phyloP scores from a whole-genome alignment of 35 echinoderm and acorn worm genomes.

The Holothuria glaberrima region DNA sequence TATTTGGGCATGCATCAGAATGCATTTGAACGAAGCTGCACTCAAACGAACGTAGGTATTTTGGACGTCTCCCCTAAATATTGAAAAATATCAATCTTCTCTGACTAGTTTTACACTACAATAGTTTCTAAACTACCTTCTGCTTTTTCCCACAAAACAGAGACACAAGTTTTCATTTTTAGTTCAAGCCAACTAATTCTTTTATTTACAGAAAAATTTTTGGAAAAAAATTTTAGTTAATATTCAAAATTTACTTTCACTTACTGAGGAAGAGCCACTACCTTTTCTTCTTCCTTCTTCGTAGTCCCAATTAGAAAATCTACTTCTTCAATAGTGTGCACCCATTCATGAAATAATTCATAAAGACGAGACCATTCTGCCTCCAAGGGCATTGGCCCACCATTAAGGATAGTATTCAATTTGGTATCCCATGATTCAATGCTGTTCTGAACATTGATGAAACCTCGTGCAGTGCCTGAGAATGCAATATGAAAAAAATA shows the following conservation, averaged over 20 bases:
- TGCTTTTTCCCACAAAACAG: neutral
- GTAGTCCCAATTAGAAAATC: constrained; percentile 70
- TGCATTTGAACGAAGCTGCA: too few species aligned
- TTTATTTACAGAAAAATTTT: too few species aligned
- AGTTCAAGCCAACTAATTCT: too few species aligned
- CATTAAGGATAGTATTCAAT: constrained; percentile 89
- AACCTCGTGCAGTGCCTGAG: constrained; percentile 86
- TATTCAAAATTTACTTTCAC: neutral
- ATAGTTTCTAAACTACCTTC: too few species aligned
- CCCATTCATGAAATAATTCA: constrained; percentile 93
- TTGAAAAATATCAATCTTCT: too few species aligned
- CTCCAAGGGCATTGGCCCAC: constrained; percentile 91
- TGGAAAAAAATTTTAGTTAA: neutral
- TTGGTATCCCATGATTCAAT: constrained; percentile 87
- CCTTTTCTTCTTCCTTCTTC: constrained; percentile 73
- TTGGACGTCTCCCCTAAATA: too few species aligned
- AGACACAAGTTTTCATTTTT: neutral
- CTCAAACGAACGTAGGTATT: too few species aligned
- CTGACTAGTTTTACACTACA: too few species aligned
- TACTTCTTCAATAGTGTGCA: constrained; percentile 69
- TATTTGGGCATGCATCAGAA: too few species aligned
- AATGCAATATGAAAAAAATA: too few species aligned
- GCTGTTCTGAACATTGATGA: constrained; percentile 79
- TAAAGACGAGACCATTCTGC: constrained; percentile 89
- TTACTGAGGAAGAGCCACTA: constrained; percentile 45